Evolutionary conservation across 2,797 vertebrate genomes (phyloP).

Genomic region (Xenentodon cancila): DNA sequence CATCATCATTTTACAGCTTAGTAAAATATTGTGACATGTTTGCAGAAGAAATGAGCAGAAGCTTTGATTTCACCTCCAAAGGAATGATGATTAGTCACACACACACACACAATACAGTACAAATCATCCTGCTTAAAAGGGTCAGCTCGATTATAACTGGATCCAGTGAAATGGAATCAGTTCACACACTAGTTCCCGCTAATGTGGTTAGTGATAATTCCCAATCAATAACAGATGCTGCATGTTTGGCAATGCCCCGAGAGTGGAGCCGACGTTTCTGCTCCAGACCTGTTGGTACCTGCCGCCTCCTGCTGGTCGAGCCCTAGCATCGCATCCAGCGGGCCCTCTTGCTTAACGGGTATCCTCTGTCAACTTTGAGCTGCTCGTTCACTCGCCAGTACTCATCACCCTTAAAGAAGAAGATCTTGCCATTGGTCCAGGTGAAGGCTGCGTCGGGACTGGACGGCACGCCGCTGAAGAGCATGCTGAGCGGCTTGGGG

Average conservation of each 20-base stretch:
- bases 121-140: conserved; percentile 4
- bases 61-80: conserved; percentile 54
- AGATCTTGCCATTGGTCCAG: conserved; percentile 87
- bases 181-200: neutral
- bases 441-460: conserved; percentile 84
- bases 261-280: conserved; percentile 23
- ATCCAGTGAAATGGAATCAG: conserved; percentile 40
- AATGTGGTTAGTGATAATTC: conserved; percentile 9
- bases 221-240: conserved; percentile 22
- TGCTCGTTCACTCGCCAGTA: conserved; percentile 87
- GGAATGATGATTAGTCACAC: conserved; percentile 38
- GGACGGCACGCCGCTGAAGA: conserved; percentile 84
- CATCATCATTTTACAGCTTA: conserved; percentile 43
- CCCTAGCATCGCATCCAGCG: conserved; percentile 87
- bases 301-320: conserved; percentile 55
- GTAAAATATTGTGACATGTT: conserved; percentile 51
- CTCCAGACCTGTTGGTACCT: conserved; percentile 15
- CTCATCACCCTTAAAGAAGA: conserved; percentile 87
- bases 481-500: conserved; percentile 84
- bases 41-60: conserved; percentile 36
- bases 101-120: conserved; percentile 9
- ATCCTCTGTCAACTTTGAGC: conserved; percentile 83
- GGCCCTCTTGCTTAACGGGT: conserved; percentile 82
- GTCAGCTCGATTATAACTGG: conserved; percentile 1
- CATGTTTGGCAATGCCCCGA: conserved; percentile 37